phyloP scores from a whole-genome alignment of 2,797 vertebrate genomes.

The Benthosema pterotum region DNA sequence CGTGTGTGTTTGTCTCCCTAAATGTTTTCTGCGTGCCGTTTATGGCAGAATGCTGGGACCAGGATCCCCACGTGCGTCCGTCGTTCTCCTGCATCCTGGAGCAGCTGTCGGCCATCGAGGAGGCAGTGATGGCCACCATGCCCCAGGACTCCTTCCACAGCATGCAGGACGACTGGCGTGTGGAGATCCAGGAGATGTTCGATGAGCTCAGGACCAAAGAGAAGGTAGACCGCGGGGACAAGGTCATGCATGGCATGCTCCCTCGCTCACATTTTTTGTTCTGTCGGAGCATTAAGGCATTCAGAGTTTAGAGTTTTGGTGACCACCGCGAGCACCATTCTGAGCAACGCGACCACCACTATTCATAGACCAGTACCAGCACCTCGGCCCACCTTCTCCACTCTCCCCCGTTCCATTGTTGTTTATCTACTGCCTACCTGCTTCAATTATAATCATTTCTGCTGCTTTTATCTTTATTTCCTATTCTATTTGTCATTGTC shows the following conservation, averaged over 20 bases:
- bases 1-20: background rate
- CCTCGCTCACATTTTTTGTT: background rate
- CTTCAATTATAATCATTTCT: too few relatives aligned
- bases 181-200: constrained; percentile 98
- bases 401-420: too few relatives aligned
- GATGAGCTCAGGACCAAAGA: constrained; percentile 95
- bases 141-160: constrained; percentile 97
- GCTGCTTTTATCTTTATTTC: too few relatives aligned
- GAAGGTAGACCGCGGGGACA: constrained; percentile 81
- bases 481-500: too few relatives aligned
- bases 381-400: too few relatives aligned
- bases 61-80: constrained; percentile 93
- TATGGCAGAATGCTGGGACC: constrained; percentile 93
- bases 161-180: constrained; percentile 98
- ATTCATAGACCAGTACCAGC: too few relatives aligned
- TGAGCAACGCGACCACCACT: too few relatives aligned
- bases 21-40: background rate
- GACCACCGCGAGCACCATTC: too few relatives aligned
- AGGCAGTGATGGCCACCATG: constrained; percentile 93
- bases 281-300: too few relatives aligned
- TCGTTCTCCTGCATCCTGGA: constrained; percentile 94
- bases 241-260: background rate
- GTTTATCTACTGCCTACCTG: too few relatives aligned
- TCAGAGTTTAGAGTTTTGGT: too few relatives aligned
- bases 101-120: constrained; percentile 92